Evolutionary conservation across 2,797 vertebrate genomes (phyloP).

Genomic region (Erithacus rubecula): DNA sequence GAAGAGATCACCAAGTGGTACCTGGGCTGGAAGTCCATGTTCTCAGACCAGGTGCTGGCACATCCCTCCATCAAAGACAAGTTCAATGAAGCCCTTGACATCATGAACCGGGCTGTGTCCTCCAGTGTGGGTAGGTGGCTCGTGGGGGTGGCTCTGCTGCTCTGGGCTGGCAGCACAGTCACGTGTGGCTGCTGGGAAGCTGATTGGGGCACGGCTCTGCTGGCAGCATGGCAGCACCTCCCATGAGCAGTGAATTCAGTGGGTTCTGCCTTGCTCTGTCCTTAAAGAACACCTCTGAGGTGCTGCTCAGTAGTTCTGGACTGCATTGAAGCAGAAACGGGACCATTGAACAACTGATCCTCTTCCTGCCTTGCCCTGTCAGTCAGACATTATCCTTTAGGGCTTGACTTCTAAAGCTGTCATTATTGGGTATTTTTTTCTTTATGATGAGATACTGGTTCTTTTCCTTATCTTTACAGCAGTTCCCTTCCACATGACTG

Average conservation of each 20-base stretch:
- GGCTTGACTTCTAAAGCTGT: neutral
- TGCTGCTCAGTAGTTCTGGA: neutral
- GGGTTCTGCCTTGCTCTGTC: neutral
- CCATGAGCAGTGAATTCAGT: neutral
- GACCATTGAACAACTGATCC: neutral
- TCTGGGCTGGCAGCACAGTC: neutral
- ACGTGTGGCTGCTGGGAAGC: rapidly evolving
- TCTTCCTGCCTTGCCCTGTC: neutral
- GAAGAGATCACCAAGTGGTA: conserved; percentile 99
- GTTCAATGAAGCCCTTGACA: conserved; percentile 95
- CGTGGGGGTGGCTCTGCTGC: rapidly evolving
- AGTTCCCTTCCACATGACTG: neutral
- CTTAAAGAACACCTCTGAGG: neutral
- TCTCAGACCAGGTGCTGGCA: conserved; percentile 90
- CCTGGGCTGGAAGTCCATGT: conserved; percentile 96
- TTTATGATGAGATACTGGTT: neutral
- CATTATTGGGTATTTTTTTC: neutral
- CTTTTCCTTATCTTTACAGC: neutral
- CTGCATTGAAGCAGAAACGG: neutral
- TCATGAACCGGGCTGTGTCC: conserved; percentile 96
- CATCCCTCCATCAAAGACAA: conserved; percentile 94
- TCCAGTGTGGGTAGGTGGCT: conserved; percentile 87
- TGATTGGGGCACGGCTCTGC: neutral
- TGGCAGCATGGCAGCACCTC: neutral
- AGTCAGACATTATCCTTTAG: neutral